These are phyloP conservation scores for Volucella bombylans DNA, from an alignment of 2,888 invertebrate species.

Conservation along the genomic window DNA sequence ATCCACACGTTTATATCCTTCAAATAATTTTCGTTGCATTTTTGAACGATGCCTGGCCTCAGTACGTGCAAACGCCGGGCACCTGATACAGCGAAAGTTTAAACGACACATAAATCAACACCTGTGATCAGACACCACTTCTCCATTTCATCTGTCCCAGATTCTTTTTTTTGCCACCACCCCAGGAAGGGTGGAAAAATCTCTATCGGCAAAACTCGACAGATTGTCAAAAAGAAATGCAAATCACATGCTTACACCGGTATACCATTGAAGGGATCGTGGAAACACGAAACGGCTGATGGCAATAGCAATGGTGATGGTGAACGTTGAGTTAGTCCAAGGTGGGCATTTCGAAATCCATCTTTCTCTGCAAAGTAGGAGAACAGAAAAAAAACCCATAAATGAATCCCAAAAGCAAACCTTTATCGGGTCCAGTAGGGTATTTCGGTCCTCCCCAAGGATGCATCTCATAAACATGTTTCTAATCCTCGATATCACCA, in stretches of 20 bases:
- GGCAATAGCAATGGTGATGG: neutral
- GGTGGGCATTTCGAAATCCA: conserved; percentile 40
- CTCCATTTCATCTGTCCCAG: conserved; percentile 26
- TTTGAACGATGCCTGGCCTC: conserved; percentile 33
- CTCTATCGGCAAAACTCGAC: neutral
- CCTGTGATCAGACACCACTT: conserved; percentile 37
- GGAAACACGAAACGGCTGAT: conserved; percentile 38
- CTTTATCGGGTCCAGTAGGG: conserved; percentile 41
- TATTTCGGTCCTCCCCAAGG: conserved; percentile 39
- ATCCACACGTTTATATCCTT: conserved; percentile 20
- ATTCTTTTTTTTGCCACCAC: conserved; percentile 3
- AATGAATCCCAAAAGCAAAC: conserved; percentile 24
- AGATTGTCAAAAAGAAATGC: conserved; percentile 48
- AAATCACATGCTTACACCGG: conserved; percentile 41
- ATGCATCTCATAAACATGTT: conserved; percentile 65
- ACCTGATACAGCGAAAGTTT: conserved; percentile 42
- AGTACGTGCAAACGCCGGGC: conserved; percentile 31
- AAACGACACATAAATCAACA: conserved; percentile 48
- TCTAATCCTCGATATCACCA: conserved; percentile 57
- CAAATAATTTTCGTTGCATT: conserved; percentile 27
- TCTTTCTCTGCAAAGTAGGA: conserved; percentile 2
- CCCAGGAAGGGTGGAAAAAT: neutral
- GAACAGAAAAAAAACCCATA: neutral
- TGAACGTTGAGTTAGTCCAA: conserved; percentile 47
- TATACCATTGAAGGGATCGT: conserved; percentile 21